Percentiles rank a stretch among this genome's conserved stretches.
These are phyloP conservation scores for Astyanax mexicanus DNA, from an alignment of 2,797 vertebrate genomes.

Conservation along the genomic window DNA sequence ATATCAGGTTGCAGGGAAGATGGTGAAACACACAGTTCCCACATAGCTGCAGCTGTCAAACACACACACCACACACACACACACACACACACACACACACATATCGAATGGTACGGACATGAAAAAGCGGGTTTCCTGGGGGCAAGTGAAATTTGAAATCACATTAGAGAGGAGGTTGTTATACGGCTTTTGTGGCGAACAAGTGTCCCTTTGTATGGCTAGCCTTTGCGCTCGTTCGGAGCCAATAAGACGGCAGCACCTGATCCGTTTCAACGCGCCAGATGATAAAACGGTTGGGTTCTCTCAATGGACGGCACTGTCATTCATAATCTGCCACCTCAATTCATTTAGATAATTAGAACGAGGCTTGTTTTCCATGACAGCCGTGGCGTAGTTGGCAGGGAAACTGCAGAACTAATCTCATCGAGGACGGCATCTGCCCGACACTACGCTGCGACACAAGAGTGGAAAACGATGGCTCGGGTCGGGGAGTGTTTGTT, in stretches of 20 bases:
- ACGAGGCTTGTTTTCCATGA: slow-evolving; percentile 15
- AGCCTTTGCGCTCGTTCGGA: slow-evolving; percentile 29
- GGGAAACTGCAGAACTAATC: slow-evolving; percentile 23
- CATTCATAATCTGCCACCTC: slow-evolving; percentile 20
- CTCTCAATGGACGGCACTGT: slow-evolving; percentile 17
- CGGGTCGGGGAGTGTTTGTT: slow-evolving; percentile 23
- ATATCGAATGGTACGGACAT: slow-evolving; percentile 43
- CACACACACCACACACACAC: slow-evolving; percentile 17
- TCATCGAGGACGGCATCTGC: slow-evolving; percentile 31
- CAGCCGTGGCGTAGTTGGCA: slow-evolving; percentile 4
- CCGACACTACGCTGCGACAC: neutral
- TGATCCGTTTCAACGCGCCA: slow-evolving; percentile 34
- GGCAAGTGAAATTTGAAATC: slow-evolving; percentile 50
- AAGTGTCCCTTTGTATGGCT: slow-evolving; percentile 46
- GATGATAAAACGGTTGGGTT: slow-evolving; percentile 34
- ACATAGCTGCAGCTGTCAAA: slow-evolving; percentile 55
- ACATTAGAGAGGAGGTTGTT: slow-evolving; percentile 39
- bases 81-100: slow-evolving; percentile 30
- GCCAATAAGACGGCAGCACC: slow-evolving; percentile 29
- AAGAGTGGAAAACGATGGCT: slow-evolving; percentile 5
- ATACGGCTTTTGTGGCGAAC: slow-evolving; percentile 35
- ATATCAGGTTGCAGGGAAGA: slow-evolving; percentile 47
- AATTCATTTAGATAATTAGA: slow-evolving; percentile 18
- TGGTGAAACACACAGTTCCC: slow-evolving; percentile 34
- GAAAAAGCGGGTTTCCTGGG: slow-evolving; percentile 36